phyloP scores from a whole-genome alignment of 2,113 vertebrate species.

The Noctilio leporinus region DNA sequence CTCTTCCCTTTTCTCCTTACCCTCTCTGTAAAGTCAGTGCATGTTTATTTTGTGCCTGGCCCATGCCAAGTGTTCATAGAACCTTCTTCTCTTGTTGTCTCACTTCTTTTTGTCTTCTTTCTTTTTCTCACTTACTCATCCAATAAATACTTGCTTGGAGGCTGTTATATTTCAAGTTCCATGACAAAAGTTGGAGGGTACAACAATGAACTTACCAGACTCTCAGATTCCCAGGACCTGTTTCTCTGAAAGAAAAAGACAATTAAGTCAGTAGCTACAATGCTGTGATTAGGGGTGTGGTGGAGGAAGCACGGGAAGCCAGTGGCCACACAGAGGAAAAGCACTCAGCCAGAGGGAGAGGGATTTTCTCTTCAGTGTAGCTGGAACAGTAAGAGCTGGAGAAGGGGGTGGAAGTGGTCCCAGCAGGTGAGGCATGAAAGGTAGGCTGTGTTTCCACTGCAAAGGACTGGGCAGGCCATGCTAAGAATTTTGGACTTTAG shows the following conservation, averaged over 20 bases:
- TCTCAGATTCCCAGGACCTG: background rate
- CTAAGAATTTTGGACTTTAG: background rate
- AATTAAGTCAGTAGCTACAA: background rate
- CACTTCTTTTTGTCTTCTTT: background rate
- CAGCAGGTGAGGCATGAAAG: background rate
- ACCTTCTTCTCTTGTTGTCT: background rate
- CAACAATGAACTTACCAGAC: background rate
- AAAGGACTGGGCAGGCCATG: background rate
- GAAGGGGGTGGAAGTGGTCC: background rate
- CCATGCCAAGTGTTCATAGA: background rate
- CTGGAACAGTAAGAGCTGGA: background rate
- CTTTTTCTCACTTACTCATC: background rate
- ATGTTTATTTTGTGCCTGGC: background rate
- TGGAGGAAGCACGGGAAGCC: background rate
- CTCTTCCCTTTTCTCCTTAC: background rate
- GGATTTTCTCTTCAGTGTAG: background rate
- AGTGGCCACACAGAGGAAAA: too few species aligned
- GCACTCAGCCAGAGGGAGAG: background rate
- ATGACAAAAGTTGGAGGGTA: background rate
- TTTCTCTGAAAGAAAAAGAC: background rate
- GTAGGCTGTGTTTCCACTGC: background rate
- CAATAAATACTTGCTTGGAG: background rate
- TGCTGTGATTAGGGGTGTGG: background rate
- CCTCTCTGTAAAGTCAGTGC: background rate
- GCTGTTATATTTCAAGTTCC: background rate